A percentile compares a stretch with the other conserved stretches of the same genome.
Conservation (phyloP, 2,113 vertebrate genomes). For the Catharus minimus region DNA sequence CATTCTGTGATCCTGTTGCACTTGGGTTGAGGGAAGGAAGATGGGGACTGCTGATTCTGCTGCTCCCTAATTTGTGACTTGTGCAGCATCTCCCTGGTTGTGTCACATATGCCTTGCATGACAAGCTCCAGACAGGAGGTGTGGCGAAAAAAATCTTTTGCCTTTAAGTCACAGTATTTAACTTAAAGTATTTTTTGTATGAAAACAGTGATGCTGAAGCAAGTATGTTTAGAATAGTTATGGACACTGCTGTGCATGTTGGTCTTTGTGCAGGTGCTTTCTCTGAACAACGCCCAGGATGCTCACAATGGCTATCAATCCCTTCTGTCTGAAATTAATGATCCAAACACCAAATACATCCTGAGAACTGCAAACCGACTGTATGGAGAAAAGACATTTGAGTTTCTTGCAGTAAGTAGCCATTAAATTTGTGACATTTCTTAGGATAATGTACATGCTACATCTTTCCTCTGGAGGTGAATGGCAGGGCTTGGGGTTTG, state of each 20-base stretch:
- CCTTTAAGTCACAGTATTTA: background rate
- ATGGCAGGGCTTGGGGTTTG: background rate
- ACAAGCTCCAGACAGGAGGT: background rate
- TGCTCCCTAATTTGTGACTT: no score
- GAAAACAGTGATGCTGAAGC: background rate
- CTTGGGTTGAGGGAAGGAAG: no score
- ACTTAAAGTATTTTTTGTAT: no score
- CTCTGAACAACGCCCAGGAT: constrained; percentile 58
- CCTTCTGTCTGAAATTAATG: constrained; percentile 80
- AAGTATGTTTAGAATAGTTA: no score
- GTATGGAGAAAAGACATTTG: constrained; percentile 84
- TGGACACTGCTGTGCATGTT: background rate
- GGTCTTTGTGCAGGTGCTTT: constrained; percentile 76
- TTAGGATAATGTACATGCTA: background rate
- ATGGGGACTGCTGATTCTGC: no score
- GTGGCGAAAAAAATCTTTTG: background rate
- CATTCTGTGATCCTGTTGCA: no score
- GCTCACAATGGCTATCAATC: constrained; percentile 77
- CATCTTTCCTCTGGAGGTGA: background rate
- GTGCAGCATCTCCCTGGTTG: background rate
- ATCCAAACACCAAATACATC: constrained; percentile 73
- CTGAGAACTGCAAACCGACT: constrained; percentile 88
- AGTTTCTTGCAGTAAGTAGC: constrained; percentile 83
- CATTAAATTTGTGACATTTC: fast-evolving
- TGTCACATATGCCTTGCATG: background rate